Conservation (phyloP, 2,888 invertebrate species). For the Stenichneumon culpator region DNA sequence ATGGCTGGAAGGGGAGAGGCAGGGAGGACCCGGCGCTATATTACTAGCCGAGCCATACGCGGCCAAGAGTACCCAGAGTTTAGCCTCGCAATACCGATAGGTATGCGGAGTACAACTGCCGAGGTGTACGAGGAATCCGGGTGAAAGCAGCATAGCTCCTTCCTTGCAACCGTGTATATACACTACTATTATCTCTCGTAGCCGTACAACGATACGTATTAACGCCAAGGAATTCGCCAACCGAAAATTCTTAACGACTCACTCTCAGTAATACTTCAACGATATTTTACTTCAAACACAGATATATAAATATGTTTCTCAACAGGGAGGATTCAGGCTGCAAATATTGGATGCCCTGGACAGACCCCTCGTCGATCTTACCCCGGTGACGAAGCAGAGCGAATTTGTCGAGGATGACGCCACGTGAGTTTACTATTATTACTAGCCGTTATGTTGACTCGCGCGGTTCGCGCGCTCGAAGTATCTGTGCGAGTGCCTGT, state of each 20-base stretch:
- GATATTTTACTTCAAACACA: not conserved
- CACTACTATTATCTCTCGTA: constrained; percentile 40
- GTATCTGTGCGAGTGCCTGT: no score
- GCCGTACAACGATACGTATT: constrained; percentile 31
- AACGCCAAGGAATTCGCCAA: constrained; percentile 30
- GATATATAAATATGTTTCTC: constrained; percentile 76
- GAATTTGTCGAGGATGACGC: constrained; percentile 94
- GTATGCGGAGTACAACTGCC: constrained; percentile 63
- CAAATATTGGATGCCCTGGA: constrained; percentile 95
- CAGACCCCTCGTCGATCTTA: constrained; percentile 93
- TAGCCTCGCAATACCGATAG: constrained; percentile 51
- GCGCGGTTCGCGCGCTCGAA: no score
- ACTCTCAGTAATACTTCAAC: not conserved
- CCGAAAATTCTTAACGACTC: constrained; percentile 14
- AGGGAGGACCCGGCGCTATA: constrained; percentile 8
- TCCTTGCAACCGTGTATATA: constrained; percentile 33
- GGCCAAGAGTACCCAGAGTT: constrained; percentile 53
- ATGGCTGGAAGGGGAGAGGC: constrained; percentile 10
- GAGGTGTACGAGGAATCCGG: constrained; percentile 68
- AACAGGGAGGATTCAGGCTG: constrained; percentile 96
- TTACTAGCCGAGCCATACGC: constrained; percentile 28
- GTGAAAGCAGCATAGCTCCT: constrained; percentile 69
- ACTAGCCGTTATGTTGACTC: not conserved
- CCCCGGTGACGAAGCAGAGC: constrained; percentile 92
- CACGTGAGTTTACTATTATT: constrained; percentile 89